Percentiles rank a stretch among this genome's conserved stretches.
Conservation (phyloP, 2,113 vertebrate genomes). For the Pheucticus melanocephalus region DNA sequence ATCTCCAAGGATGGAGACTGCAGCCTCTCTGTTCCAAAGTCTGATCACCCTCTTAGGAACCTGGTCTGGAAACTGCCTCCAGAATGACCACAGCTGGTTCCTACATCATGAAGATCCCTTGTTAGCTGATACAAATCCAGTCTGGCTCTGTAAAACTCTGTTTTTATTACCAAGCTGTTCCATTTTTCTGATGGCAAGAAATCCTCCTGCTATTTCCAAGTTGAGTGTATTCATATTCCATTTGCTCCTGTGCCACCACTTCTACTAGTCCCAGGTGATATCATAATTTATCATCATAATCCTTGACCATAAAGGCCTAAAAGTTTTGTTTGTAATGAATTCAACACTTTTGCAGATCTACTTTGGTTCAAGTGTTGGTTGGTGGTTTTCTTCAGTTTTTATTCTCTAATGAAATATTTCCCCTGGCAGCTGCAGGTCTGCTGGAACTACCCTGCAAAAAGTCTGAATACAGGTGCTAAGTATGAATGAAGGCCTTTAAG, state of each 20-base stretch:
- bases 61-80: neutral
- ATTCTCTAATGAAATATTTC: neutral
- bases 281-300: neutral
- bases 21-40: neutral
- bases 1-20: neutral
- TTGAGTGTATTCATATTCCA: fast-evolving
- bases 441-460: neutral
- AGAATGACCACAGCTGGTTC: neutral
- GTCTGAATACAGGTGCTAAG: neutral
- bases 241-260: neutral
- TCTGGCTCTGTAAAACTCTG: neutral
- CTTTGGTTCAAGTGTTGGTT: neutral
- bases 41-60: neutral
- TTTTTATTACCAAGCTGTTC: neutral
- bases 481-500: neutral
- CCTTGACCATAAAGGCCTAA: neutral
- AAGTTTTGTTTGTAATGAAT: neutral
- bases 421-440: neutral
- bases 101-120: neutral
- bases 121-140: neutral
- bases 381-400: neutral
- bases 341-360: neutral
- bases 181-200: neutral
- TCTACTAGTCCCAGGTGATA: neutral
- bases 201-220: neutral